phyloP scores from a whole-genome alignment of 2,797 vertebrate genomes.

The Acanthurus tractus region DNA sequence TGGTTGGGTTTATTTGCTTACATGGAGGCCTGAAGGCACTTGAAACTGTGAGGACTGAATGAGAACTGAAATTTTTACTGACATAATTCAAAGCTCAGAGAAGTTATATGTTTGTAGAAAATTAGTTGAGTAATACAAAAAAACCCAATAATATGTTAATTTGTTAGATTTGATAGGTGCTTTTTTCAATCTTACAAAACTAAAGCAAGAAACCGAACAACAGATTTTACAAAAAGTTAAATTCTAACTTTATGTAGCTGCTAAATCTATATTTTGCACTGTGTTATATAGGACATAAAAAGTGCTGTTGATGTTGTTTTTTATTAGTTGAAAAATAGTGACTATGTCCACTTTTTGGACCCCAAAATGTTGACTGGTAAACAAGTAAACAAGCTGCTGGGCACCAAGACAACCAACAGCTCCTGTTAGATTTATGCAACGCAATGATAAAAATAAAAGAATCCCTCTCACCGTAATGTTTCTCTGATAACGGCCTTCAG shows the following conservation, averaged over 20 bases:
- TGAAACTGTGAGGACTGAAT: no score
- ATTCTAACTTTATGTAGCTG: no score
- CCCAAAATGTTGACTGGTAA: background rate
- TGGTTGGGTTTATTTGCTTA: no score
- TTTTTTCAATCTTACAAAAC: no score
- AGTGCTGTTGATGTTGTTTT: background rate
- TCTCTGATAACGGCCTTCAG: slow-evolving; percentile 86
- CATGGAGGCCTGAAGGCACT: no score
- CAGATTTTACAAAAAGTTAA: no score
- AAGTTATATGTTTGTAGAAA: no score
- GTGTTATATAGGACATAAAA: background rate
- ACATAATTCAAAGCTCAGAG: no score
- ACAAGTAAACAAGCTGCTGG: background rate
- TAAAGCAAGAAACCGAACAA: background rate
- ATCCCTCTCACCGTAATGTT: slow-evolving; percentile 80
- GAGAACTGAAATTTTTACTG: no score
- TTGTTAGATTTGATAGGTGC: no score
- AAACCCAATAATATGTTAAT: no score
- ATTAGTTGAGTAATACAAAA: no score
- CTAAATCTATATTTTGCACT: background rate
- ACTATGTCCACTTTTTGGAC: background rate
- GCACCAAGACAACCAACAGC: background rate
- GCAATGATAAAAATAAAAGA: background rate
- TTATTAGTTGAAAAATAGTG: background rate
- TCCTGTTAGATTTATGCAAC: background rate